Evolutionary conservation across 2,113 vertebrate species (phyloP).

Genomic region (Myocastor coypus): DNA sequence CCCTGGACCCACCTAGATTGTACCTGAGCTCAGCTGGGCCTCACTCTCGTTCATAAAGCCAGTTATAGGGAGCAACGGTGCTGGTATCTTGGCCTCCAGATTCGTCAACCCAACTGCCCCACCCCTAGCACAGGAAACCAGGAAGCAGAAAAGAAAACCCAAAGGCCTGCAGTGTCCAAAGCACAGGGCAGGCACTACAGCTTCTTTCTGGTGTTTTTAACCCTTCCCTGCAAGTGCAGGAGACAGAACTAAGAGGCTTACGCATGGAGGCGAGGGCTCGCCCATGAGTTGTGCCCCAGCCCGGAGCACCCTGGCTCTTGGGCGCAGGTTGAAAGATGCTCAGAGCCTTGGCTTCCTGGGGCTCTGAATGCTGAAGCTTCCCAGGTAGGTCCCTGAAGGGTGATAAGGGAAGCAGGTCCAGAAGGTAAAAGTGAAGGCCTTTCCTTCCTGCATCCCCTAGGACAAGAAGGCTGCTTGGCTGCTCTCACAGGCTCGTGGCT

Average conservation of each 20-base stretch:
- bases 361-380: not conserved
- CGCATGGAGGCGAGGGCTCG: not conserved
- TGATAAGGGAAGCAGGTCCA: not conserved
- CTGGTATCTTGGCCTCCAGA: not conserved
- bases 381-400: not conserved
- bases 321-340: not conserved
- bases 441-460: not conserved
- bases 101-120: not conserved
- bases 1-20: not conserved
- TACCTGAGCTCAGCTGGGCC: not conserved
- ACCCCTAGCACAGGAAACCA: not conserved
- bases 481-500: not conserved
- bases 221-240: not conserved
- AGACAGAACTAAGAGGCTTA: not conserved
- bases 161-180: not conserved
- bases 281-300: not conserved
- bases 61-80: not conserved
- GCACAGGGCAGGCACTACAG: not conserved
- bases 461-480: too few relatives aligned
- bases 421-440: not conserved
- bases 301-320: not conserved
- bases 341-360: not conserved
- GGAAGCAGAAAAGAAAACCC: not conserved
- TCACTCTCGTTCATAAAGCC: not conserved
- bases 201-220: not conserved